phyloP scores from a whole-genome alignment of 2,113 vertebrate genomes.

The Trematomus loennbergii region DNA sequence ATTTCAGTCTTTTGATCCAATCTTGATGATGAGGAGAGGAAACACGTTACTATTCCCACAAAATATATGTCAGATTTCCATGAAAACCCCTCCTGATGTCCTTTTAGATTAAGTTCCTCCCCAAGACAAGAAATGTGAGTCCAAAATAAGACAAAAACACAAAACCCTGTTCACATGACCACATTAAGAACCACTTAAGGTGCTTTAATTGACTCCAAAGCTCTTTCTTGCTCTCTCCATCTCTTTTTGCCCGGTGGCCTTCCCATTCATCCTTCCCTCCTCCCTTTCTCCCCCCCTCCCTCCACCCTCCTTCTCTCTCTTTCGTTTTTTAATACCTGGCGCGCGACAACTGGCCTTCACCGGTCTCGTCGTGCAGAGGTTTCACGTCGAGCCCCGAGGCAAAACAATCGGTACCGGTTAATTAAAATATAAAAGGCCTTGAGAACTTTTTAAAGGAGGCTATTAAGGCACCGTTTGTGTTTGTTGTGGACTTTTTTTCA shows the following conservation, averaged over 20 bases:
- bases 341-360: constrained; percentile 77
- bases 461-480: constrained; percentile 36
- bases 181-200: constrained; percentile 31
- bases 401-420: constrained; percentile 76
- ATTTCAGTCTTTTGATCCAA: constrained; percentile 3
- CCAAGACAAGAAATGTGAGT: background rate
- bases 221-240: constrained; percentile 36
- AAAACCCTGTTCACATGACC: constrained; percentile 19
- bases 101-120: background rate
- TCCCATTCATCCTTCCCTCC: constrained; percentile 29
- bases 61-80: constrained; percentile 27
- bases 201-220: constrained; percentile 47
- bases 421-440: constrained; percentile 80
- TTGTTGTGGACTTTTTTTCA: constrained; percentile 2
- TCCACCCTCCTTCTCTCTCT: background rate
- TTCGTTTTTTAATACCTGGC: constrained; percentile 68
- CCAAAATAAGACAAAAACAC: background rate
- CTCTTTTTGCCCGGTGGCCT: constrained; percentile 61
- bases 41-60: constrained; percentile 22
- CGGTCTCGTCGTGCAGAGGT: constrained; percentile 65
- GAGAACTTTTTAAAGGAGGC: constrained; percentile 70
- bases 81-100: background rate
- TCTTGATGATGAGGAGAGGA: constrained; percentile 16
- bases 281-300: background rate
- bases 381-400: constrained; percentile 77